Evolutionary conservation across 2,888 invertebrate species (phyloP).

Genomic region (Choristoneura rosaceana): DNA sequence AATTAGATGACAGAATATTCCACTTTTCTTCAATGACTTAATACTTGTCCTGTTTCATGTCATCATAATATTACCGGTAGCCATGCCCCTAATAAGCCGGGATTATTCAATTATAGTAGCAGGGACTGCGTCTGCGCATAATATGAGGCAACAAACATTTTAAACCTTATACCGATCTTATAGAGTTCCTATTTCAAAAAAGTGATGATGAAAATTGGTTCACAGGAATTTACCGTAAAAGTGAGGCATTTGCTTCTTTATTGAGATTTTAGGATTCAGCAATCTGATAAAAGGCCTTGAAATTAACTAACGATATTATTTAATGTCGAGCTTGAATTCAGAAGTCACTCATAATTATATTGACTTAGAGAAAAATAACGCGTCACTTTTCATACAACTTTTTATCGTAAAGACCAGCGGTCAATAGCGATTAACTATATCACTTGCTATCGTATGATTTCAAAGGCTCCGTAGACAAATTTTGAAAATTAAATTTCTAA

Average conservation of each 20-base stretch:
- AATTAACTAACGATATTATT: too few relatives aligned
- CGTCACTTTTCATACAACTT: too few relatives aligned
- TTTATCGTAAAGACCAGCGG: too few relatives aligned
- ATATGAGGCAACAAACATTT: conserved; percentile 3
- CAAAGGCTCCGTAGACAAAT: too few relatives aligned
- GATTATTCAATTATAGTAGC: conserved; percentile 44
- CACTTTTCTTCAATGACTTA: conserved; percentile 23
- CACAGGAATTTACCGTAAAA: neutral
- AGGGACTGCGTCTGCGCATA: conserved; percentile 25
- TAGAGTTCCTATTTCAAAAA: conserved; percentile 11
- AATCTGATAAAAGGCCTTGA: too few relatives aligned
- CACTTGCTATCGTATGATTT: too few relatives aligned
- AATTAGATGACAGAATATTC: neutral
- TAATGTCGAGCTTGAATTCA: too few relatives aligned
- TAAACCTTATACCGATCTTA: conserved; percentile 1
- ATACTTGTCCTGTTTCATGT: conserved; percentile 22
- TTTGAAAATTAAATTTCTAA: too few relatives aligned
- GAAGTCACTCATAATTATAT: too few relatives aligned
- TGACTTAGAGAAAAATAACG: too few relatives aligned
- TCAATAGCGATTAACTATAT: too few relatives aligned
- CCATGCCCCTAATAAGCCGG: conserved; percentile 45
- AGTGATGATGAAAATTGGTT: neutral
- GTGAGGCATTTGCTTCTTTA: neutral
- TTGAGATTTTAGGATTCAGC: neutral
- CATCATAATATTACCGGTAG: conserved; percentile 36